Conservation (phyloP, 2,797 vertebrate genomes). For the Furcifer pardalis region DNA sequence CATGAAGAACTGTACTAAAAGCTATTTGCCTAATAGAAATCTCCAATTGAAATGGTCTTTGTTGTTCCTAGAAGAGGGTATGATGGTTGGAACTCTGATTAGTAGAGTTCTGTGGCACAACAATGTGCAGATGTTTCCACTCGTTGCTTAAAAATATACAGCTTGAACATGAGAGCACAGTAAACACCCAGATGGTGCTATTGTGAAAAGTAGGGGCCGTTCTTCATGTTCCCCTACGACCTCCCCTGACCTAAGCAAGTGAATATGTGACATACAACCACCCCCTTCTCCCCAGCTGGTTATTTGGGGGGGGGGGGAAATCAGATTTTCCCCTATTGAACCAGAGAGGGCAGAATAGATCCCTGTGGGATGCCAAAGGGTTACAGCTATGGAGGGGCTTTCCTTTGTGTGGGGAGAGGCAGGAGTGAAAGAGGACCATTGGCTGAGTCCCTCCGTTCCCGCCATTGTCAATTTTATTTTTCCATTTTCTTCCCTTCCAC, state of each 20-base stretch:
- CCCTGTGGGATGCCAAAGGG: too few species aligned
- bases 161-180: not conserved
- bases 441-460: conserved; percentile 36
- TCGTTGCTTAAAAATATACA: not conserved
- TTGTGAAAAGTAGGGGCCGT: not conserved
- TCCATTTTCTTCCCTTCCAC: conserved; percentile 55
- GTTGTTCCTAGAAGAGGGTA: not conserved
- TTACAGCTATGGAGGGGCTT: not conserved
- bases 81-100: not conserved
- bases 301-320: not conserved
- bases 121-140: not conserved
- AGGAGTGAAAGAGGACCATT: not conserved
- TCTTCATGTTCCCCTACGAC: not conserved
- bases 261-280: not conserved
- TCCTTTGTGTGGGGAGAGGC: not conserved
- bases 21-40: not conserved
- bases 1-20: not conserved
- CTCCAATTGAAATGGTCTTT: not conserved
- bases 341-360: not conserved
- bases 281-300: too few species aligned
- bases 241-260: not conserved
- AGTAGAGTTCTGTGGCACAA: too few species aligned
- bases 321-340: not conserved
- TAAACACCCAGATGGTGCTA: not conserved
- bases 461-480: conserved; percentile 53